Evolutionary conservation across 92 coral and sea anemone species (phyloP), one percentile per base, ranked within the genome.

Genomic region (Chrysogorgia sp.): DNA sequence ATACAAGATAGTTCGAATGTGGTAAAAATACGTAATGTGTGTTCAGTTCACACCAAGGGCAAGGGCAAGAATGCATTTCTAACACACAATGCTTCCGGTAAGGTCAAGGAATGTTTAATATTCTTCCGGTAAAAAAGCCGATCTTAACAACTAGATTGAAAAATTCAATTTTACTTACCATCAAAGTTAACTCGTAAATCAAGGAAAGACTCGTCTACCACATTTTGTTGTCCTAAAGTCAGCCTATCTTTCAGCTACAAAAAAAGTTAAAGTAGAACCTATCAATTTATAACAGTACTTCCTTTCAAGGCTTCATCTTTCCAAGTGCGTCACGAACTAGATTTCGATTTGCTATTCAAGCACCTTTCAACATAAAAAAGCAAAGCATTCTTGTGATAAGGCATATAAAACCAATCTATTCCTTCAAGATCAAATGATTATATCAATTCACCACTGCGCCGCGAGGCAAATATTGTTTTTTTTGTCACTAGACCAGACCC

Each of bases 151-250:
- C 32, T 66, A 65, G 22, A 80, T 47, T 70, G 67, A 59, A 57
- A 81, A 40, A 43, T 67, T 55, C 66, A 63, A 57, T 67, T 55
- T 69, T 25, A 40, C 67, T 80, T 74, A 94, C 98, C 98, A 89
- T 92, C 93, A 69, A 94, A 94, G 67, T 94, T 86, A 52, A 94
- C 96, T 83, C 97, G 80, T 30, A 94, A 83, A 84, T 91, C 98
- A 34, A 94, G 80, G 31, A 89, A 93, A 28, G 88, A 80, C 21
- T 82, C 89, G 57, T 91, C 88, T 10, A 61, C 45, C 19, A 94
- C 90, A 30, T 88, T 93, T 83, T 94, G 98, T 58, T 94, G 98
- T 26, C 98, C 97, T 66, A 94, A 80, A 6, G 98, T 94, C 34
- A 94, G 79, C 57, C 82, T 87, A 62, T 94, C 98, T 70, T 86